Percentiles rank a stretch among this genome's conserved stretches.
Evolutionary conservation across 2,888 invertebrate species (phyloP).

Genomic region (Drosophila siamana): DNA sequence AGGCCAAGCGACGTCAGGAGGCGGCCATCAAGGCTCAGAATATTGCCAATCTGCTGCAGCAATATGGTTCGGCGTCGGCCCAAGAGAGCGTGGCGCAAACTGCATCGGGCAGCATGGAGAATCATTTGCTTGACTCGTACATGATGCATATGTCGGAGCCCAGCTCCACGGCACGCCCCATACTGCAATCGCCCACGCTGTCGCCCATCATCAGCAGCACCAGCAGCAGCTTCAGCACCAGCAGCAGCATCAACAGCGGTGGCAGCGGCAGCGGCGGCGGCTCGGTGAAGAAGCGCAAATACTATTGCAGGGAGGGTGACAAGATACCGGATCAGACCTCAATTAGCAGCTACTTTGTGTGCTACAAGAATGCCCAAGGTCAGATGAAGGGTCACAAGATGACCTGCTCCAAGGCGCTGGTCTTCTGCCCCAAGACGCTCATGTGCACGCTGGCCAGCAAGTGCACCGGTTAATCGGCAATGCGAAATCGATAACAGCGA

Average conservation of each 20-base stretch:
- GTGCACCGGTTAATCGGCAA: slow-evolving; percentile 74
- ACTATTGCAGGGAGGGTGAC: slow-evolving; percentile 85
- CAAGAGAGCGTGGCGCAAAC: slow-evolving; percentile 9
- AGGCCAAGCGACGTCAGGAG: slow-evolving; percentile 82
- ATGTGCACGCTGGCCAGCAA: slow-evolving; percentile 85
- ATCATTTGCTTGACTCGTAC: slow-evolving; percentile 65
- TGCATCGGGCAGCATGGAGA: slow-evolving; percentile 55
- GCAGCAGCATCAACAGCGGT: slow-evolving; percentile 17
- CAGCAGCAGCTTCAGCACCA: slow-evolving; percentile 9
- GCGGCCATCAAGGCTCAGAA: slow-evolving; percentile 81
- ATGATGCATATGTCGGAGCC: slow-evolving; percentile 47
- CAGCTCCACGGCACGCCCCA: slow-evolving; percentile 41
- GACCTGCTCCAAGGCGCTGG: slow-evolving; percentile 85
- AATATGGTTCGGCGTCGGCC: slow-evolving; percentile 46
- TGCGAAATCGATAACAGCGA: neutral
- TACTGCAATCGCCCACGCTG: slow-evolving; percentile 22
- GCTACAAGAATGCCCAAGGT: slow-evolving; percentile 84
- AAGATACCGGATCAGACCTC: slow-evolving; percentile 86
- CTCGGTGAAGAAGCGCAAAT: slow-evolving; percentile 78
- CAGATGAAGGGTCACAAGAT: slow-evolving; percentile 85
- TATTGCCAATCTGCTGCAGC: slow-evolving; percentile 78
- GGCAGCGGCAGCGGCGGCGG: slow-evolving; percentile 17
- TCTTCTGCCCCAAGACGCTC: slow-evolving; percentile 85
- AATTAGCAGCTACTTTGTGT: slow-evolving; percentile 86
- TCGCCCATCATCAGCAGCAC: slow-evolving; percentile 17